Base-by-base conservation (phyloP, 2,888 invertebrate genomes). In the Maniola hyperantus region DNA sequence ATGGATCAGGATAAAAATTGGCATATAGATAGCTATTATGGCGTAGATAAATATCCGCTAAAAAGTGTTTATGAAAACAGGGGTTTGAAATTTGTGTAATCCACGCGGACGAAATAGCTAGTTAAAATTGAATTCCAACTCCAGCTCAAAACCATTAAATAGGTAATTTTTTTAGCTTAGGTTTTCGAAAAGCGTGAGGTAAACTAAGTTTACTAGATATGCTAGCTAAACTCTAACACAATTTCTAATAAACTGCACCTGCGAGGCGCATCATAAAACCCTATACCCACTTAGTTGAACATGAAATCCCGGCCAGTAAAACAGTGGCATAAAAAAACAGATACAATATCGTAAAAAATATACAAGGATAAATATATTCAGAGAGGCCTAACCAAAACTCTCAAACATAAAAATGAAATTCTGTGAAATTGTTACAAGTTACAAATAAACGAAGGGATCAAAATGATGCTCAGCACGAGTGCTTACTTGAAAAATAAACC, bases 401-500 rank as follows among this genome's bases (percentile, higher is more conserved):
- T 4, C 39, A 6, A 26, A n/a, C 26, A 26, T 58, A 58, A 26
- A 58, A 58, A 44, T 44, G 15, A 58, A 44, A 55, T 55, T 55
- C 55, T 36, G n/a, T 55, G 55, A 55, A 15, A 63, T 53, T 13
- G 44, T 54, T 42, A 36, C 61, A 63, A 42, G 44, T 54, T 42
- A 36, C 61, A 63, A 42, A 33, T 33, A 54, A 15, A 44, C 53
- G 42, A 57, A 60, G 48, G 26, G 46, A 64, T 53, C 13, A 58
- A 60, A 63, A 66, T 66, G 58, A 62, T 46, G 34, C 48, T 61
- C 48, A 48, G 53, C 48, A 8, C 53, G 33, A 44, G 42, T 54
- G 62, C 39, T 54, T 48, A 63, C 34, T 69, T 50, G 63, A 55
- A 54, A 66, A 66, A 66, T 64, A 69, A 64, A 66, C 60, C 55